phyloP scores from a whole-genome alignment of 2,113 vertebrate species.

The Gopherus flavomarginatus region DNA sequence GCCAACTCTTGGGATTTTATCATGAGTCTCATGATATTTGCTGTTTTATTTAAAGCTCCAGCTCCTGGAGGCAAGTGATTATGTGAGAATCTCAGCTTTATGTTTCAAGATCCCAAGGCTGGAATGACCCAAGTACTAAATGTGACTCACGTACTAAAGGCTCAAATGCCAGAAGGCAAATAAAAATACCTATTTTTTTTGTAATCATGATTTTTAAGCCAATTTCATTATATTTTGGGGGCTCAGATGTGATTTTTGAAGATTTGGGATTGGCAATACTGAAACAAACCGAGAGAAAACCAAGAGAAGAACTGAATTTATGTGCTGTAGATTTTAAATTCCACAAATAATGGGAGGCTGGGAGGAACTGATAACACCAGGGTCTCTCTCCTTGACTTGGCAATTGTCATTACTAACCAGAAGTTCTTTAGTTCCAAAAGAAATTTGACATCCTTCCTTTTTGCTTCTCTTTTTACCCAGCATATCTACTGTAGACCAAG shows the following conservation, averaged over 20 bases:
- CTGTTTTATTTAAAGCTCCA: conserved; percentile 33
- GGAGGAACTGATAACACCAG: neutral
- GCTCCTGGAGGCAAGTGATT: conserved; percentile 11
- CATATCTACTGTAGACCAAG: neutral
- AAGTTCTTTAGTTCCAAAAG: neutral
- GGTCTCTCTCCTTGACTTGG: neutral
- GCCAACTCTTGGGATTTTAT: neutral
- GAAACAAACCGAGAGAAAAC: neutral
- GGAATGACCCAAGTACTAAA: neutral
- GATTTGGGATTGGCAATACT: neutral
- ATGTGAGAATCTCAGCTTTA: neutral
- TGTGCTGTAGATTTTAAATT: neutral
- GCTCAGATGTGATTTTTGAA: neutral
- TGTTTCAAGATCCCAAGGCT: neutral
- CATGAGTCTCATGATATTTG: neutral
- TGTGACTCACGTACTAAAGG: neutral
- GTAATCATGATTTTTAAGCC: neutral
- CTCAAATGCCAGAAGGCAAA: neutral
- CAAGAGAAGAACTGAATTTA: neutral
- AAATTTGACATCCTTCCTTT: neutral
- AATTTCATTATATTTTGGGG: neutral
- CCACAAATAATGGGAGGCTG: neutral
- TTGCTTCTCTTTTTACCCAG: neutral
- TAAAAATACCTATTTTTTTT: neutral
- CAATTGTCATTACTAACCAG: neutral